Evolutionary conservation across 2,797 vertebrate genomes (phyloP).

Genomic region (Parotocinclus haroldoi): DNA sequence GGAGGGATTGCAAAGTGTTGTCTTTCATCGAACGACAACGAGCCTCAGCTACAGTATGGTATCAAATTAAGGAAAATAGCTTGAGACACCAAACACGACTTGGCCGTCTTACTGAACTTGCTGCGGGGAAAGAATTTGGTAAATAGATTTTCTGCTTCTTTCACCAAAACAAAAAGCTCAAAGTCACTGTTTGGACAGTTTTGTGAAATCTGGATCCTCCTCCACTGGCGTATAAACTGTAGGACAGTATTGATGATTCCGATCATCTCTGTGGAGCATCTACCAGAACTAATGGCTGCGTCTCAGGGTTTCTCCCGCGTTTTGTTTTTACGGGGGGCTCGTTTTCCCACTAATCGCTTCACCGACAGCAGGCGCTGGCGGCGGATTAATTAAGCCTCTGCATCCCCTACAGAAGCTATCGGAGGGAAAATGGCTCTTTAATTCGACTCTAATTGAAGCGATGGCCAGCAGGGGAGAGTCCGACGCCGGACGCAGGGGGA

Average conservation of each 20-base stretch:
- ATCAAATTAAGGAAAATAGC: too few species aligned
- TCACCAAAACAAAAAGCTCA: too few species aligned
- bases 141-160: too few species aligned
- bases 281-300: constrained; percentile 17
- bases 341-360: constrained; percentile 63
- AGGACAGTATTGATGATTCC: not conserved
- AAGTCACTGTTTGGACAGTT: not conserved
- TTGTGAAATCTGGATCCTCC: too few species aligned
- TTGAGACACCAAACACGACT: too few species aligned
- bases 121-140: too few species aligned
- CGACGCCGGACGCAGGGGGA: constrained; percentile 27
- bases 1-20: too few species aligned
- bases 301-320: constrained; percentile 3
- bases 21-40: too few species aligned
- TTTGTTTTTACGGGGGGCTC: constrained; percentile 20
- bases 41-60: too few species aligned
- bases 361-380: constrained; percentile 60
- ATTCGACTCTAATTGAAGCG: constrained; percentile 72
- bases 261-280: not conserved
- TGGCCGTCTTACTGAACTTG: too few species aligned
- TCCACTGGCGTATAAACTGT: not conserved
- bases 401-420: constrained; percentile 34
- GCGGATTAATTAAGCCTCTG: constrained; percentile 68
- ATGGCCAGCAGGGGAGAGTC: constrained; percentile 51
- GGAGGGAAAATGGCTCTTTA: constrained; percentile 63